These are phyloP conservation scores for Nerophis lumbriciformis DNA, from an alignment of 2,113 vertebrate genomes.

Conservation along the genomic window DNA sequence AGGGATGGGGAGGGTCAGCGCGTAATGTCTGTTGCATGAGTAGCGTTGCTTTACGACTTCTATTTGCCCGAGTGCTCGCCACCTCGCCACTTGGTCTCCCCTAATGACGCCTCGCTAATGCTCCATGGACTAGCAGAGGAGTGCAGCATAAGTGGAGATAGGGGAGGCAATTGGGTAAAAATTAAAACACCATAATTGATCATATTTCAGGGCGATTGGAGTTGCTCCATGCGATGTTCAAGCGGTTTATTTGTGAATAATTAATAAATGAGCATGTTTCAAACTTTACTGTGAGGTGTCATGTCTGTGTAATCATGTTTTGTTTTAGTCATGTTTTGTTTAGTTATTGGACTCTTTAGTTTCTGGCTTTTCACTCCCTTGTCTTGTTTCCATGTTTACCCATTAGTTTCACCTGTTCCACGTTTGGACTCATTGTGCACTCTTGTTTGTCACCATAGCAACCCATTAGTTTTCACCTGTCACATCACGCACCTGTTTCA, in stretches of 20 bases:
- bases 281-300: conserved; percentile 2
- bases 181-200: conserved; percentile 68
- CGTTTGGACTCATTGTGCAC: too few relatives aligned
- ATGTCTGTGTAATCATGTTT: too few relatives aligned
- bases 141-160: conserved; percentile 56
- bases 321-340: too few relatives aligned
- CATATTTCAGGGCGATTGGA: conserved; percentile 60
- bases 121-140: conserved; percentile 51
- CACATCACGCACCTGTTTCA: too few relatives aligned
- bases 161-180: conserved; percentile 62
- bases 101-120: conserved; percentile 71
- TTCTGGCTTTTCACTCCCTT: too few relatives aligned
- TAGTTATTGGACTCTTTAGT: too few relatives aligned
- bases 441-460: too few relatives aligned
- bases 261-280: conserved; percentile 42
- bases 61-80: conserved; percentile 62
- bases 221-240: conserved; percentile 44
- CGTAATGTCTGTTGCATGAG: conserved; percentile 66
- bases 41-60: conserved; percentile 67
- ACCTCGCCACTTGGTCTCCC: conserved; percentile 57
- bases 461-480: too few relatives aligned
- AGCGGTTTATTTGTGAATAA: conserved; percentile 54
- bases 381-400: too few relatives aligned
- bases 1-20: conserved; percentile 68
- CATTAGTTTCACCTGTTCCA: too few relatives aligned